Conservation (phyloP, 2,113 vertebrate genomes). For the Piaya cayana region DNA sequence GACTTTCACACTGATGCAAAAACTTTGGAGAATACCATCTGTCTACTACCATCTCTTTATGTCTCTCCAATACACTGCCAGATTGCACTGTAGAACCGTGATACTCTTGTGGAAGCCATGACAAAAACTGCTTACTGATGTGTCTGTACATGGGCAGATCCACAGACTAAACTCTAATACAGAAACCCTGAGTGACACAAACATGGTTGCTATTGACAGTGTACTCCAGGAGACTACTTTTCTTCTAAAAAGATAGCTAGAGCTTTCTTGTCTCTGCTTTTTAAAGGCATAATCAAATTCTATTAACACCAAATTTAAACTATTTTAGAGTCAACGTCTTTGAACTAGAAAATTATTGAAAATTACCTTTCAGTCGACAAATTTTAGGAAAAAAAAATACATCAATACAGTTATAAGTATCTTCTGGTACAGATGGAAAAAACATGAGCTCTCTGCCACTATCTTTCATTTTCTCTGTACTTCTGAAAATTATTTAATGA, state of each 20-base stretch:
- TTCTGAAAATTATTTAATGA: background rate
- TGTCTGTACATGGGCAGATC: background rate
- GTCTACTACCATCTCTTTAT: background rate
- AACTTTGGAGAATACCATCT: background rate
- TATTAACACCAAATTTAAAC: background rate
- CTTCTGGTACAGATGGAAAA: background rate
- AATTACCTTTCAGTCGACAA: background rate
- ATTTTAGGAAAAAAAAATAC: background rate
- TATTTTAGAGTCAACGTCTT: background rate
- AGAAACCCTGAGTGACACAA: background rate
- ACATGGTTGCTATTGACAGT: background rate
- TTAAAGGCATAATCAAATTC: background rate
- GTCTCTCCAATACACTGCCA: background rate
- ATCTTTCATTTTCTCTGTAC: background rate
- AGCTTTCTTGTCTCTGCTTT: background rate
- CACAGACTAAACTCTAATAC: background rate
- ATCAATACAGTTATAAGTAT: background rate
- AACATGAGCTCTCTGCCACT: background rate
- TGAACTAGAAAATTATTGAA: background rate
- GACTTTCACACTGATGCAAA: background rate
- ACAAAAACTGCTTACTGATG: background rate
- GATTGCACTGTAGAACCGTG: background rate
- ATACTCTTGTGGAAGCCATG: constrained; percentile 3
- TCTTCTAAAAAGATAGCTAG: background rate
- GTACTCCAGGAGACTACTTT: background rate